phyloP scores from a whole-genome alignment of 2,797 vertebrate species.

The Meda fulgida region DNA sequence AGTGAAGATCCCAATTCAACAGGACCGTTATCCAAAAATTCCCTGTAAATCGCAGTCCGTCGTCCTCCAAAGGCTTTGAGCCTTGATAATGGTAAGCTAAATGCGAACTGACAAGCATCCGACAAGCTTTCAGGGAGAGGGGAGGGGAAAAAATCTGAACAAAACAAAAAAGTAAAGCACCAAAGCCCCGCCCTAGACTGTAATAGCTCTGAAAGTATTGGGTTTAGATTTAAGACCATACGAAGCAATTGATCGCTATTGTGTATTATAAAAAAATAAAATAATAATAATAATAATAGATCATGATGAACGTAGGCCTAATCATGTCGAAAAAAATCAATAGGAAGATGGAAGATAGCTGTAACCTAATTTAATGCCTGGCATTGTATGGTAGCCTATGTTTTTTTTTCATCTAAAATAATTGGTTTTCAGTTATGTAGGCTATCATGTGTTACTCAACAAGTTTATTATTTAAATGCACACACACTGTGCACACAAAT shows the following conservation, averaged over 20 bases:
- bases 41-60: slow-evolving; percentile 46
- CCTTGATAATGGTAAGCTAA: slow-evolving; percentile 53
- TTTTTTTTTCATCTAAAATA: slow-evolving; percentile 22
- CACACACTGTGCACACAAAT: no score
- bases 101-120: slow-evolving; percentile 57
- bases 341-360: slow-evolving; percentile 29
- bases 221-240: slow-evolving; percentile 42
- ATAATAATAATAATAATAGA: not conserved
- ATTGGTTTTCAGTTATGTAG: slow-evolving; percentile 27
- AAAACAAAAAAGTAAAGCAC: slow-evolving; percentile 61
- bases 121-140: slow-evolving; percentile 55
- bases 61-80: slow-evolving; percentile 43
- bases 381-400: not conserved
- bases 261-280: not conserved
- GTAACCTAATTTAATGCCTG: slow-evolving; percentile 24
- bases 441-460: slow-evolving; percentile 22
- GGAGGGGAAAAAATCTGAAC: slow-evolving; percentile 41
- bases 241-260: slow-evolving; percentile 23
- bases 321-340: slow-evolving; percentile 27
- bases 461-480: slow-evolving; percentile 35
- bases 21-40: slow-evolving; percentile 43
- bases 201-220: slow-evolving; percentile 47
- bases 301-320: not conserved
- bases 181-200: slow-evolving; percentile 57
- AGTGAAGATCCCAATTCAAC: slow-evolving; percentile 37